Evolutionary conservation across 2,888 invertebrate genomes (phyloP).

Genomic region (Apamea epomidion): DNA sequence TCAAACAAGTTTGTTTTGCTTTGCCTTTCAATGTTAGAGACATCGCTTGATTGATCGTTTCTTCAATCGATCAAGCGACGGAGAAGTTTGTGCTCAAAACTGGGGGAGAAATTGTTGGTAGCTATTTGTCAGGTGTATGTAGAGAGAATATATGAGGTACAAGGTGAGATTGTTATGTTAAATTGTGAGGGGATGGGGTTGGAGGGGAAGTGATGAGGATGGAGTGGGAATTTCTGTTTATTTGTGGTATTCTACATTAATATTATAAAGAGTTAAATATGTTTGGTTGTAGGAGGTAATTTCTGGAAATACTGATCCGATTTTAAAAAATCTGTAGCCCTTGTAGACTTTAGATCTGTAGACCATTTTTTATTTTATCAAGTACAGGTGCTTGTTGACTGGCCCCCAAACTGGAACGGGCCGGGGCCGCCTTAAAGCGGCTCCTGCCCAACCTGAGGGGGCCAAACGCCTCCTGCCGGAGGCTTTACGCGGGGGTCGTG

Average conservation of each 20-base stretch:
- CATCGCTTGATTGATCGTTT: constrained; percentile 57
- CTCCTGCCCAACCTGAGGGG: too few species aligned
- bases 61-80: constrained; percentile 47
- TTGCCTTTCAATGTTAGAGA: constrained; percentile 51
- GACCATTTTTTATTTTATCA: too few species aligned
- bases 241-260: neutral
- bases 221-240: neutral
- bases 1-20: constrained; percentile 57
- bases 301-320: too few species aligned
- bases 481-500: too few species aligned
- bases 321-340: too few species aligned
- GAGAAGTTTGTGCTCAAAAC: constrained; percentile 39
- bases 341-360: too few species aligned
- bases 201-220: neutral
- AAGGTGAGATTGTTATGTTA: neutral
- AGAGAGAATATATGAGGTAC: constrained; percentile 3
- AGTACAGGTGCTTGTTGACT: too few species aligned
- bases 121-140: constrained; percentile 30
- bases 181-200: neutral
- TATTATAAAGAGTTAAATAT: too few species aligned
- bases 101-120: constrained; percentile 36
- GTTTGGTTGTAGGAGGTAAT: too few species aligned
- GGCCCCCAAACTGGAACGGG: too few species aligned
- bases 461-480: too few species aligned
- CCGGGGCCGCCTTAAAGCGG: too few species aligned